Percentiles rank a stretch among this genome's conserved stretches.
phyloP scores from a whole-genome alignment of 2,888 invertebrate species.

The Didymodactylos carnosus region DNA sequence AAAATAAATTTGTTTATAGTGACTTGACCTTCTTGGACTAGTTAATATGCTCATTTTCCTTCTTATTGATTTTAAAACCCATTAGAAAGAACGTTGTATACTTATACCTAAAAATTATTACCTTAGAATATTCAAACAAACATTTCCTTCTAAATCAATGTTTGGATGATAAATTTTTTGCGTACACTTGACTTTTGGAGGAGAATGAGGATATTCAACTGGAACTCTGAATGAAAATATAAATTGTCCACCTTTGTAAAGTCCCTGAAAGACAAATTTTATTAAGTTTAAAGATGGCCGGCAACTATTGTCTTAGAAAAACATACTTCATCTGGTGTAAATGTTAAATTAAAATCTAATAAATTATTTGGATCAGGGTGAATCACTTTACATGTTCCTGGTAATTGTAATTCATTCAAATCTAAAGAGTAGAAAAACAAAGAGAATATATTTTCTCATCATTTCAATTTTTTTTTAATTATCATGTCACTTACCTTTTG shows the following conservation, averaged over 20 bases:
- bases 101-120: not conserved
- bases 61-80: not conserved
- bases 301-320: too few relatives aligned
- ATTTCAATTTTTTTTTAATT: too few relatives aligned
- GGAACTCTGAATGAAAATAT: conserved; percentile 91
- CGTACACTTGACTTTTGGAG: conserved; percentile 93
- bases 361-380: conserved; percentile 90
- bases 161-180: conserved; percentile 93
- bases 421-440: not conserved
- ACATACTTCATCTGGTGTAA: conserved; percentile 64
- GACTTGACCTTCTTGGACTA: not conserved
- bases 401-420: conserved; percentile 40
- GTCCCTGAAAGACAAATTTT: conserved; percentile 42
- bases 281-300: not conserved
- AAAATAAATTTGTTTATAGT: too few relatives aligned
- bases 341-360: conserved; percentile 77
- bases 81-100: too few relatives aligned
- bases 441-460: not conserved
- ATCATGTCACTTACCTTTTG: not conserved
- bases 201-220: conserved; percentile 90
- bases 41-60: not conserved
- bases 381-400: conserved; percentile 82
- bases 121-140: conserved; percentile 72
- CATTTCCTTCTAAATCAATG: conserved; percentile 90
- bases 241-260: conserved; percentile 78